These are phyloP conservation scores for Micoletzkya japonica DNA, from an alignment of 2,888 invertebrate genomes.

Conservation along the genomic window DNA sequence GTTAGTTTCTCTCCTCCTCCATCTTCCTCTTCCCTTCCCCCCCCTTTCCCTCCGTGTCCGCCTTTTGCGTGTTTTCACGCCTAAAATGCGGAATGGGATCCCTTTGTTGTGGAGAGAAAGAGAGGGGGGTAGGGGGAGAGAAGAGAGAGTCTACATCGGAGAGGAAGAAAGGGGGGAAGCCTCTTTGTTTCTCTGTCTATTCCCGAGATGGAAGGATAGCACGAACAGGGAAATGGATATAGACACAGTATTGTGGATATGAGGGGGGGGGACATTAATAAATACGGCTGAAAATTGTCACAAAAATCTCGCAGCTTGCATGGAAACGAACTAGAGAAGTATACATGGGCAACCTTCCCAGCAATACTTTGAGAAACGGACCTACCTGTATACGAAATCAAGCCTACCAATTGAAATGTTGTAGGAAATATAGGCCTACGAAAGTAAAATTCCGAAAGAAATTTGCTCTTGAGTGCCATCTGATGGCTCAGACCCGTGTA, in stretches of 20 bases:
- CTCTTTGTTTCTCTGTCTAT: too few relatives aligned
- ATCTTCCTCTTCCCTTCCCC: background rate
- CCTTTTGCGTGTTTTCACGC: background rate
- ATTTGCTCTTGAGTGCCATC: too few relatives aligned
- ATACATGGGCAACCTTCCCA: too few relatives aligned
- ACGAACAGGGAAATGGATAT: background rate
- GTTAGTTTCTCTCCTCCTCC: background rate
- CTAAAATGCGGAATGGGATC: background rate
- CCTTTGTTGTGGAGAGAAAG: background rate
- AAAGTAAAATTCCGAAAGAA: too few relatives aligned
- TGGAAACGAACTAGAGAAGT: background rate
- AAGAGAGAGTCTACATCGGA: constrained; percentile 7
- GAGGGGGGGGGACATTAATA: background rate
- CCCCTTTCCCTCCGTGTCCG: background rate
- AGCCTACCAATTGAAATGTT: too few relatives aligned
- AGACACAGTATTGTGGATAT: background rate
- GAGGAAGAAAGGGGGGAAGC: background rate
- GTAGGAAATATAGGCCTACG: too few relatives aligned
- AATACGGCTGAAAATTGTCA: background rate
- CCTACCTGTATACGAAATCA: too few relatives aligned
- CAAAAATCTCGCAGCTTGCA: background rate
- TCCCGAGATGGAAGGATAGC: background rate
- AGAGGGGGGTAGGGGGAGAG: background rate
- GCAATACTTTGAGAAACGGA: too few relatives aligned
- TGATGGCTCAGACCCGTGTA: too few relatives aligned